phyloP scores from a whole-genome alignment of 2,797 vertebrate genomes.

The Allobates femoralis region DNA sequence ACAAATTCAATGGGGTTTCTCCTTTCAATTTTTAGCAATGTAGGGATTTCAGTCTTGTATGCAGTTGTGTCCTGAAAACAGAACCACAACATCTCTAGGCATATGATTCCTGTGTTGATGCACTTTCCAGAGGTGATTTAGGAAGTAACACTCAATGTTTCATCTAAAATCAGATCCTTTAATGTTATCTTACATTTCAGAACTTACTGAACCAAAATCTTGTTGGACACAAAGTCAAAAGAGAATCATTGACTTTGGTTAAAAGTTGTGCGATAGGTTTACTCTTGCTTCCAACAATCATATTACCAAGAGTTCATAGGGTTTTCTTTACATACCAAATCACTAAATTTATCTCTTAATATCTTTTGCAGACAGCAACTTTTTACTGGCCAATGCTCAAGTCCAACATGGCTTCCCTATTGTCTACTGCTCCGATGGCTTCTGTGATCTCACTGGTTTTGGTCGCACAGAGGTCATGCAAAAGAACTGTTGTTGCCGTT shows the following conservation, averaged over 20 bases:
- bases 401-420: slow-evolving; percentile 88
- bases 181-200: background rate
- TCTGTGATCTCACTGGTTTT: slow-evolving; percentile 92
- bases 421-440: slow-evolving; percentile 95
- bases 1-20: background rate
- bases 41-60: background rate
- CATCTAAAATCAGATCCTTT: too few relatives aligned
- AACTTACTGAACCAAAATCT: background rate
- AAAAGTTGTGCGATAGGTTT: background rate
- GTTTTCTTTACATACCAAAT: background rate
- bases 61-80: background rate
- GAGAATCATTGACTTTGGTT: background rate
- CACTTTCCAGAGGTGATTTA: too few relatives aligned
- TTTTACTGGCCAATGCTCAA: slow-evolving; percentile 92
- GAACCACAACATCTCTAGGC: too few relatives aligned
- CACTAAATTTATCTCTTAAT: background rate
- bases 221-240: background rate
- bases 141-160: too few relatives aligned
- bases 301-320: background rate
- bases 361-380: slow-evolving; percentile 87
- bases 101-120: too few relatives aligned
- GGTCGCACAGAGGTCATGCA: slow-evolving; percentile 93
- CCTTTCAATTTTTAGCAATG: background rate
- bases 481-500: slow-evolving; percentile 90
- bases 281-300: background rate